Percentiles rank a stretch among this genome's conserved stretches.
These are phyloP conservation scores for Phthorimaea operculella DNA, from an alignment of 1,140 invertebrate genomes.

Conservation along the genomic window DNA sequence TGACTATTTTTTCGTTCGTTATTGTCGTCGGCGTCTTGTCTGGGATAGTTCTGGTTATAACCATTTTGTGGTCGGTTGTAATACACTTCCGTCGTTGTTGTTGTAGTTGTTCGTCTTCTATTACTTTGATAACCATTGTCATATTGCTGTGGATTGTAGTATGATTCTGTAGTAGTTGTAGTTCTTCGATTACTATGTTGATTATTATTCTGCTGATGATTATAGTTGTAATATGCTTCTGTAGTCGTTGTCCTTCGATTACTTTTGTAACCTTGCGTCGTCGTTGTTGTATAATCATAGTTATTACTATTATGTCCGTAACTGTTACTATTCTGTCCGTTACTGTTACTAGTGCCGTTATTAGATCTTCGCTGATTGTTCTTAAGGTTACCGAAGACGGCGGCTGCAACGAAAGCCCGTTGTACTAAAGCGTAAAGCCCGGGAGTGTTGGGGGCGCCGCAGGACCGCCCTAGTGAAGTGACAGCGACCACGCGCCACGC, in stretches of 20 bases:
- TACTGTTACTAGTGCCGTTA: not conserved
- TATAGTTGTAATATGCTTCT: not conserved
- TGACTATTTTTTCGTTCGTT: not conserved
- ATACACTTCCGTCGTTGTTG: not conserved
- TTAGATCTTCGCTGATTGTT: conserved; percentile 6
- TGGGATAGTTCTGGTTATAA: not conserved
- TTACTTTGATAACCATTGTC: not conserved
- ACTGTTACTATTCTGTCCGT: not conserved
- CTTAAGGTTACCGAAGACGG: conserved; percentile 22
- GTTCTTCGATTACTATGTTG: not conserved
- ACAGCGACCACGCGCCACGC: conserved; percentile 69
- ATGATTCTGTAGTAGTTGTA: not conserved
- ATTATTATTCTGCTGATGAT: too few relatives aligned
- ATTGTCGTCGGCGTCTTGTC: not conserved
- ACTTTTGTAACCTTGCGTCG: not conserved
- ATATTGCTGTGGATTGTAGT: not conserved
- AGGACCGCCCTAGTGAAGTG: conserved; percentile 71
- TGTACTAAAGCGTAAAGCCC: conserved; percentile 68
- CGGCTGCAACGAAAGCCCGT: conserved; percentile 34
- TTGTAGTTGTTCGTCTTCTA: not conserved
- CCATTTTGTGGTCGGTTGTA: not conserved
- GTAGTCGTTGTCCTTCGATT: not conserved
- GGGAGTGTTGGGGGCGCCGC: conserved; percentile 64
- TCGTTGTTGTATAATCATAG: too few relatives aligned
- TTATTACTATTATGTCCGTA: too few relatives aligned